Percentiles rank a stretch among this genome's conserved stretches.
phyloP scores from a whole-genome alignment of 2,113 vertebrate species.

The Cinclus mexicanus region DNA sequence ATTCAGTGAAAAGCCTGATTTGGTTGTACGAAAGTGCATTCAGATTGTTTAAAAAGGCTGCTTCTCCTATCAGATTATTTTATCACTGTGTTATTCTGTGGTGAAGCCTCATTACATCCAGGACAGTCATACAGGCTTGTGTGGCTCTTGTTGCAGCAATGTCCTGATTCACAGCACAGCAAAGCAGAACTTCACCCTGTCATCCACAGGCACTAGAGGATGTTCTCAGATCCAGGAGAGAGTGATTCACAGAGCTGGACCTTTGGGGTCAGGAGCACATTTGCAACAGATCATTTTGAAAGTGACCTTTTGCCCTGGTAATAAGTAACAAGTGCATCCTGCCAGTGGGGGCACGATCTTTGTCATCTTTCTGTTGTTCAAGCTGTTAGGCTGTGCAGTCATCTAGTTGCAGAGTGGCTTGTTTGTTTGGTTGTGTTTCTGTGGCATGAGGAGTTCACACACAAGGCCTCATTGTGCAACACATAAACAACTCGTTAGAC shows the following conservation, averaged over 20 bases:
- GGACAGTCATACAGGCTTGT: neutral
- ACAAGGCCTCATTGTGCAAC: constrained; percentile 16
- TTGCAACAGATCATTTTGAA: constrained; percentile 4
- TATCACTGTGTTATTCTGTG: neutral
- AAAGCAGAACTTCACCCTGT: neutral
- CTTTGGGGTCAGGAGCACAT: neutral
- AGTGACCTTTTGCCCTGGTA: constrained; percentile 10
- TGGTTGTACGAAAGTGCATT: neutral
- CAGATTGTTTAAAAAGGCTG: neutral
- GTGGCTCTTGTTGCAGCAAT: neutral
- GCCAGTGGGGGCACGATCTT: neutral
- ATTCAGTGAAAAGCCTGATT: neutral
- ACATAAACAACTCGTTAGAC: neutral
- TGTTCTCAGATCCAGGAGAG: neutral
- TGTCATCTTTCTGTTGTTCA: neutral
- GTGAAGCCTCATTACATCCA: neutral
- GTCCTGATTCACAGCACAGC: neutral
- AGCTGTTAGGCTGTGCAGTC: neutral
- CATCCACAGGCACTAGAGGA: neutral
- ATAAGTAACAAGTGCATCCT: constrained; percentile 33
- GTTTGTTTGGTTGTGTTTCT: constrained; percentile 31
- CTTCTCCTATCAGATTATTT: neutral
- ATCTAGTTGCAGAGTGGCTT: neutral
- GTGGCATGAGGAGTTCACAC: constrained; percentile 4
- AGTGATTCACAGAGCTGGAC: neutral